Conservation (phyloP, 2,113 vertebrate genomes). For the Microcebus jonahi region DNA sequence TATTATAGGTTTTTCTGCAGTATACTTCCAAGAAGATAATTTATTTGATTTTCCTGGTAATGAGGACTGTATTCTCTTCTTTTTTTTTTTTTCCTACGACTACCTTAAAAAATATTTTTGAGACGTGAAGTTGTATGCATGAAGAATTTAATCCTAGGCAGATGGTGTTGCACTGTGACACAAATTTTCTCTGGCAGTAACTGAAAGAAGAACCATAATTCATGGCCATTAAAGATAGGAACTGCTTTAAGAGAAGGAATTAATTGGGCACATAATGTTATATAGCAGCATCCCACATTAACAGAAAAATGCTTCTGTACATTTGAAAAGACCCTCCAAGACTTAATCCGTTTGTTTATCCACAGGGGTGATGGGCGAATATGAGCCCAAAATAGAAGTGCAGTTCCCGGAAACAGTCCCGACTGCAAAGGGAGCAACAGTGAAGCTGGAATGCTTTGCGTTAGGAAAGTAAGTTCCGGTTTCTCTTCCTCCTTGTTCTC, state of each 20-base stretch:
- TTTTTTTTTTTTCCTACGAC: background rate
- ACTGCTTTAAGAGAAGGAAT: constrained; percentile 75
- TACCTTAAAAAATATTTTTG: background rate
- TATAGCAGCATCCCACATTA: constrained; percentile 55
- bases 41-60: constrained; percentile 32
- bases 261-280: constrained; percentile 76
- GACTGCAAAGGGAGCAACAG: constrained; percentile 93
- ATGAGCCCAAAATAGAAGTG: constrained; percentile 99
- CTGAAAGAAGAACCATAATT: constrained; percentile 69
- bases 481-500: background rate
- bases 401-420: constrained; percentile 96
- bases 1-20: background rate
- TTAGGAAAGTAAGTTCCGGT: constrained; percentile 95
- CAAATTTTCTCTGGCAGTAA: constrained; percentile 71
- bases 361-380: constrained; percentile 98
- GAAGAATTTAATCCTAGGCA: constrained; percentile 73
- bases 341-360: constrained; percentile 75
- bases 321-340: constrained; percentile 61
- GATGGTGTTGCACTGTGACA: constrained; percentile 69
- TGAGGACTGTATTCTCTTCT: background rate
- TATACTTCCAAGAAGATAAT: constrained; percentile 51
- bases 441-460: constrained; percentile 97
- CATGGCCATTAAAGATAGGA: constrained; percentile 68
- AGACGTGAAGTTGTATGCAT: constrained; percentile 30
- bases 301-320: constrained; percentile 44